These are phyloP conservation scores for Noctua janthina DNA, from an alignment of 2,888 invertebrate species.

Conservation along the genomic window DNA sequence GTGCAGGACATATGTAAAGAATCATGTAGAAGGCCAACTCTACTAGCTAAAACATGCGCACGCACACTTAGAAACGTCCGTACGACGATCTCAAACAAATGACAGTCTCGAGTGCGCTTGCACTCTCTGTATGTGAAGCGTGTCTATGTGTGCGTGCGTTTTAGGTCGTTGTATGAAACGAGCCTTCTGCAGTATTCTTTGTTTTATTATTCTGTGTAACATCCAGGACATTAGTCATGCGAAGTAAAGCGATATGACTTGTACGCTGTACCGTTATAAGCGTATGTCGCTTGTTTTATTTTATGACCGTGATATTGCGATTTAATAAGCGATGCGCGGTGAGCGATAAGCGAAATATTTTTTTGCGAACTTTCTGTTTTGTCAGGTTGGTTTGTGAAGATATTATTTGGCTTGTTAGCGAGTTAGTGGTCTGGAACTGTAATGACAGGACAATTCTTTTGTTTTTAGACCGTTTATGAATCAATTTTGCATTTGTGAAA, in stretches of 20 bases:
- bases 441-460: not conserved
- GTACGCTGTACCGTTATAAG: constrained; percentile 67
- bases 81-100: not conserved
- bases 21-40: constrained; percentile 12
- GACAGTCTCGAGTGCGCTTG: not conserved
- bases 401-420: constrained; percentile 28
- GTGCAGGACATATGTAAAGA: constrained; percentile 4
- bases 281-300: constrained; percentile 61
- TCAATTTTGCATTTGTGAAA: not conserved
- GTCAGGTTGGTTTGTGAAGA: constrained; percentile 14
- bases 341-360: constrained; percentile 49
- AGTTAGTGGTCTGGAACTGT: constrained; percentile 2
- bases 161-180: not conserved
- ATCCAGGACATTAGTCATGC: constrained; percentile 58
- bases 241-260: constrained; percentile 63
- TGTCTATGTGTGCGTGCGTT: constrained; percentile 1
- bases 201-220: constrained; percentile 47
- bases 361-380: constrained; percentile 26
- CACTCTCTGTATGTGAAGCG: not conserved
- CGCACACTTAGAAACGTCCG: not conserved
- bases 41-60: not conserved
- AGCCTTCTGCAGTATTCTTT: constrained; percentile 1
- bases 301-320: constrained; percentile 62
- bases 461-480: not conserved
- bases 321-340: constrained; percentile 63